Evolutionary conservation across 2,113 vertebrate species (phyloP).

Genomic region (Pleuronectes platessa): DNA sequence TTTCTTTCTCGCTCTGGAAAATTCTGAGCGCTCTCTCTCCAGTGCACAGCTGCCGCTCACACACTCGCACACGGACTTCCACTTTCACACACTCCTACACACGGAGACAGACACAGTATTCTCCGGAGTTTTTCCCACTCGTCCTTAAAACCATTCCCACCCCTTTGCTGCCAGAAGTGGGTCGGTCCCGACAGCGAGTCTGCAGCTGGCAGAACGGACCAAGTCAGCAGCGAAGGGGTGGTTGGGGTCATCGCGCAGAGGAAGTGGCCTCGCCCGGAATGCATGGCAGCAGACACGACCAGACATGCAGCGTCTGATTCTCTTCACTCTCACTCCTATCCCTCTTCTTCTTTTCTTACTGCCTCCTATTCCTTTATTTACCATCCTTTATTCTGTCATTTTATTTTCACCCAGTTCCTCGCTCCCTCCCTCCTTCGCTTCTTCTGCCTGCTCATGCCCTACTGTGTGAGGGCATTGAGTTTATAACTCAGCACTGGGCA

Average conservation of each 20-base stretch:
- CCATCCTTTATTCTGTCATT: slow-evolving; percentile 37
- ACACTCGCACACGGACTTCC: slow-evolving; percentile 43
- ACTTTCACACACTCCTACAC: slow-evolving; percentile 46
- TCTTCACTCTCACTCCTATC: slow-evolving; percentile 20
- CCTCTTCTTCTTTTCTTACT: slow-evolving; percentile 29
- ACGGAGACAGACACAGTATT: slow-evolving; percentile 61
- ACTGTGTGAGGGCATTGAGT: slow-evolving; percentile 72
- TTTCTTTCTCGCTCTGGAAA: slow-evolving; percentile 64
- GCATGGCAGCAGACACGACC: slow-evolving; percentile 72
- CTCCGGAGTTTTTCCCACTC: slow-evolving; percentile 36
- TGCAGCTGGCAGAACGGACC: slow-evolving; percentile 42
- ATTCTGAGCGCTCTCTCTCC: slow-evolving; percentile 51
- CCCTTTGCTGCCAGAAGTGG: slow-evolving; percentile 20
- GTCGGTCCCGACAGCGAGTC: slow-evolving; percentile 26
- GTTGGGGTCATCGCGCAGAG: slow-evolving; percentile 67
- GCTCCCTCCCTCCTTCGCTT: slow-evolving; percentile 18
- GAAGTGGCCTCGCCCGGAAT: slow-evolving; percentile 77
- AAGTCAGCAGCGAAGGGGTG: slow-evolving; percentile 61
- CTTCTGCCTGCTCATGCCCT: slow-evolving; percentile 59
- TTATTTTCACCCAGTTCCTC: slow-evolving; percentile 50
- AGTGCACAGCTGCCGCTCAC: slow-evolving; percentile 64
- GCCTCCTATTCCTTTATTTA: slow-evolving; percentile 52
- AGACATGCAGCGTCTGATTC: slow-evolving; percentile 68
- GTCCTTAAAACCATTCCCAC: neutral
- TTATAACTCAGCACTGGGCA: slow-evolving; percentile 66